Evolutionary conservation across 2,888 invertebrate genomes (phyloP), one percentile per base, ranked within the genome.

Genomic region (Seira musarum): DNA sequence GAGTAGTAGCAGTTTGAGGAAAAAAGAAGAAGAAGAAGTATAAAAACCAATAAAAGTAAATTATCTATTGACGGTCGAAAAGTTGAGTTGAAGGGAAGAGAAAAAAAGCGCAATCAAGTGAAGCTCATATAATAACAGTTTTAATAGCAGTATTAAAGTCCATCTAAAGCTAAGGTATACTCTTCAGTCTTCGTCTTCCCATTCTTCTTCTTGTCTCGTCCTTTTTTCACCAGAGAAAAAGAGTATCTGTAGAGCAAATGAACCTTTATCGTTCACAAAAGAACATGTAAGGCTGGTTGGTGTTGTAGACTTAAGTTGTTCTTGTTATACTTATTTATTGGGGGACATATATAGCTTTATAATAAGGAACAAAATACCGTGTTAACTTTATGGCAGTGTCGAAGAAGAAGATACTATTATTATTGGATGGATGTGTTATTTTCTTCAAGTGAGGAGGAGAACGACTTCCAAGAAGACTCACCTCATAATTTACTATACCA

Each of bases 11-110:
- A n/a, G 30, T 30, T 30, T 64, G 46, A 21, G 46, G 25, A 53
- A 19, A 63, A n/a, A 15, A 57, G 35, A 25, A 53, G 15, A 17
- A 17, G 30, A 15, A 64, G 40, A 30, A 46, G 66, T 65, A 74
- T 74, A 75, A 53, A 53, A 80, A 80, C 80, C 80, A 80, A 80
- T 80, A 80, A 80, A 53, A 80, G 70, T 80, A 80, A 80, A 80
- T 80, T 80, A 80, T 80, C 80, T 80, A 80, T 80, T 80, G 80
- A 80, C 53, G 53, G 53, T 53, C 53, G 53, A 53, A 53, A 53
- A 53, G 53, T 53, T 53, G 15, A 53, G 30, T 30, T 30, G 30
- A 30, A 30, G 65, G 69, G 73, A 53, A 25, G 65, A 53, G 65
- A 63, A 35, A 53, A 72, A 80, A 73, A 70, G 74, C 63, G 74